phyloP scores from a whole-genome alignment of 2,888 invertebrate genomes.

The Euzetes globulus region DNA sequence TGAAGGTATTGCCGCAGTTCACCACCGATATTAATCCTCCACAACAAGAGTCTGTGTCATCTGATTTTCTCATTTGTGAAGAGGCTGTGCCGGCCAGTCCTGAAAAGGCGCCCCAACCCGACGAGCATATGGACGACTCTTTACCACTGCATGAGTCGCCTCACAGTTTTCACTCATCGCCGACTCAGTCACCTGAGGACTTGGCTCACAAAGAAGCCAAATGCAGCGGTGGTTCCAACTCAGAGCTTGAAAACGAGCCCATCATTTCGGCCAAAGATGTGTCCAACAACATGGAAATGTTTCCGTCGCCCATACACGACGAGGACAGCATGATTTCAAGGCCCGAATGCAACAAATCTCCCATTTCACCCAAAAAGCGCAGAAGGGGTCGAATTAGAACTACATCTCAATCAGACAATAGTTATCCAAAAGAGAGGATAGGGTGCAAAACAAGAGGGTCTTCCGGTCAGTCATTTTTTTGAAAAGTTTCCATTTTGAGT shows the following conservation, averaged over 20 bases:
- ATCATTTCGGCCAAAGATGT: neutral
- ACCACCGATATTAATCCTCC: slow-evolving; percentile 8
- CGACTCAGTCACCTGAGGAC: neutral
- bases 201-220: neutral
- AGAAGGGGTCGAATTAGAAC: slow-evolving; percentile 51
- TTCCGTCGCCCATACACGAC: slow-evolving; percentile 15
- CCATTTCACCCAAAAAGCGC: slow-evolving; percentile 48
- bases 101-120: slow-evolving; percentile 48
- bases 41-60: slow-evolving; percentile 3
- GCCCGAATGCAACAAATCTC: slow-evolving; percentile 1
- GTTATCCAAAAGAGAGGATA: neutral
- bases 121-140: neutral
- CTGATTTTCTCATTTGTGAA: slow-evolving; percentile 65
- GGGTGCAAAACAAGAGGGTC: slow-evolving; percentile 42
- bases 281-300: neutral
- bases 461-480: slow-evolving; percentile 24
- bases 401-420: slow-evolving; percentile 45
- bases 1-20: slow-evolving; percentile 23
- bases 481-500: neutral
- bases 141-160: slow-evolving; percentile 1
- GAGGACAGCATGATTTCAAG: slow-evolving; percentile 8
- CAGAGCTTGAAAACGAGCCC: slow-evolving; percentile 8
- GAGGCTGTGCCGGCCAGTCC: slow-evolving; percentile 87
- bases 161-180: slow-evolving; percentile 1
- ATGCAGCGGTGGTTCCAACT: slow-evolving; percentile 8